Conservation (phyloP, 2,797 vertebrate genomes). For the Pangasius krempfi region DNA sequence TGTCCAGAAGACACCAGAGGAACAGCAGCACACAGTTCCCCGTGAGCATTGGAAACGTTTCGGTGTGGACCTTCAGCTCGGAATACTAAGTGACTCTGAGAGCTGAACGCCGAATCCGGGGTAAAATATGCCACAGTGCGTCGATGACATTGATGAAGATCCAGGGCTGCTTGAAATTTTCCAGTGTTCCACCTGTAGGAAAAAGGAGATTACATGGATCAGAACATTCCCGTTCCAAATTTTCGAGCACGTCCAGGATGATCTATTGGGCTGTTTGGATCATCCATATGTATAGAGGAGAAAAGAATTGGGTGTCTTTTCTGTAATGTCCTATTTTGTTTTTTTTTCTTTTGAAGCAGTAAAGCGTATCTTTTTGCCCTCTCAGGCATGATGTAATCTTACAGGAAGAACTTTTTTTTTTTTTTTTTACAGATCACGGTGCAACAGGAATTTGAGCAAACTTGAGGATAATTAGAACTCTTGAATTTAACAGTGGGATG, state of each 20-base stretch:
- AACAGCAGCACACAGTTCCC: slow-evolving; percentile 87
- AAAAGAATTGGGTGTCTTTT: neutral
- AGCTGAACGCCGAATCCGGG: slow-evolving; percentile 26
- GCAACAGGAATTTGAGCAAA: slow-evolving; percentile 50
- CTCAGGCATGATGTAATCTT: slow-evolving; percentile 46
- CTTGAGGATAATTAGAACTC: slow-evolving; percentile 36
- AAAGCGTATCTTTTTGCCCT: slow-evolving; percentile 41
- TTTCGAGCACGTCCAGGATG: slow-evolving; percentile 24
- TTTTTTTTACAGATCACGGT: slow-evolving; percentile 55
- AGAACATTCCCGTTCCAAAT: slow-evolving; percentile 18
- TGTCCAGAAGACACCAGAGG: slow-evolving; percentile 88
- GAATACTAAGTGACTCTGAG: slow-evolving; percentile 38
- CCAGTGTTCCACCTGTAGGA: slow-evolving; percentile 52
- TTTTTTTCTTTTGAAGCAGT: slow-evolving; percentile 35
- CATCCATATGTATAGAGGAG: slow-evolving; percentile 34
- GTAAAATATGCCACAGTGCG: slow-evolving; percentile 20
- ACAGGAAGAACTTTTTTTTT: slow-evolving; percentile 27
- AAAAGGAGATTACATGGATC: slow-evolving; percentile 33
- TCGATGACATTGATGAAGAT: slow-evolving; percentile 46
- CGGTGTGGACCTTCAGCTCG: slow-evolving; percentile 24
- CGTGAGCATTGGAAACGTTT: slow-evolving; percentile 86
- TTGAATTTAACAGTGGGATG: neutral
- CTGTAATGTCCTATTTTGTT: slow-evolving; percentile 5
- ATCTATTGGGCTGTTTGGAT: slow-evolving; percentile 29
- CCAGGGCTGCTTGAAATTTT: slow-evolving; percentile 38